Conservation (phyloP, 2,113 vertebrate genomes). For the Rynchops niger region DNA sequence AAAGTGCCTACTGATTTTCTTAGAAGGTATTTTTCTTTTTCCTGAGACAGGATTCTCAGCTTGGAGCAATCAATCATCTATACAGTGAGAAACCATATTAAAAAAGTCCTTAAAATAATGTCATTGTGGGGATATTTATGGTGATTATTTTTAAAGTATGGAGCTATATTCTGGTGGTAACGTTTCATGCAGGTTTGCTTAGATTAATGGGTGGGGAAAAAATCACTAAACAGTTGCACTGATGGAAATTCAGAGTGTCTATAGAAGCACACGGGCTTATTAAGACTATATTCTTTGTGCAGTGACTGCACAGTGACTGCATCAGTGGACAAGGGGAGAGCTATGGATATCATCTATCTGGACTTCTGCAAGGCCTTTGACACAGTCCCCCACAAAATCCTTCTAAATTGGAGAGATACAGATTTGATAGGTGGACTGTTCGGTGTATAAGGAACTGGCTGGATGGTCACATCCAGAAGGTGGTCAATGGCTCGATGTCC, state of each 20-base stretch:
- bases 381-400: too few species aligned
- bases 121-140: background rate
- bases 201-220: background rate
- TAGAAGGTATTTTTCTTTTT: background rate
- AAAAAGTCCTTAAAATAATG: background rate
- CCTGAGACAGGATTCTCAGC: background rate
- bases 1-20: background rate
- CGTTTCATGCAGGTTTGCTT: background rate
- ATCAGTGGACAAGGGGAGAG: too few species aligned
- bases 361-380: too few species aligned
- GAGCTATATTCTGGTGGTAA: background rate
- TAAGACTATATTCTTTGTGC: background rate
- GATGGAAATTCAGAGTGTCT: background rate
- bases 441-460: too few species aligned
- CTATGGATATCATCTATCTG: too few species aligned
- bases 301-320: too few species aligned
- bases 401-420: too few species aligned
- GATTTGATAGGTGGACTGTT: too few species aligned
- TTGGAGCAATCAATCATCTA: background rate
- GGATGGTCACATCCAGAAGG: too few species aligned
- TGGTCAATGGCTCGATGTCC: too few species aligned
- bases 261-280: background rate
- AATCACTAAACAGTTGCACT: background rate
- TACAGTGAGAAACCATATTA: background rate
- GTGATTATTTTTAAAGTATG: background rate